Conservation (phyloP, 2,888 invertebrate species). For the Cancer borealis region DNA sequence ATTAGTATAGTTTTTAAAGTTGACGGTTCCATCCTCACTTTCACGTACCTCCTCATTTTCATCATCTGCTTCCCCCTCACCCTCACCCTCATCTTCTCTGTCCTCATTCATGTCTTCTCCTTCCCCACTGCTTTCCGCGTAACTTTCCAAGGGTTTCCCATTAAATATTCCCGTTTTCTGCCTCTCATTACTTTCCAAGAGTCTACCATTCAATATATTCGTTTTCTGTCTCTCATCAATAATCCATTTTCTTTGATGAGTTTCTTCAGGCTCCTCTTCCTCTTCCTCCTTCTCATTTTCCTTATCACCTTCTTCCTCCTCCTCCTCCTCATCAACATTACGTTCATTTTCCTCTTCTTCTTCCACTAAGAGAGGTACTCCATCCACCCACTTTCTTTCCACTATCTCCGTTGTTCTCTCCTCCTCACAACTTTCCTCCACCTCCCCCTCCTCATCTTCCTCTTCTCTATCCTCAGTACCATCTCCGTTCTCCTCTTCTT, state of each 20-base stretch:
- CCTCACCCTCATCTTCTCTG: background rate
- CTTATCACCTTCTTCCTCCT: background rate
- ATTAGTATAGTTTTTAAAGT: background rate
- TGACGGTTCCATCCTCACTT: too few species aligned
- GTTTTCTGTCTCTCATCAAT: background rate
- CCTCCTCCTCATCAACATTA: background rate
- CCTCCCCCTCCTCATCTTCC: background rate
- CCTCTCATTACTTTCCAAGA: background rate
- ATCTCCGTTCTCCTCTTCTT: background rate
- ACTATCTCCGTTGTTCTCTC: background rate
- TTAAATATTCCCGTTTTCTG: background rate
- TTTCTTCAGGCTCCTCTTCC: background rate
- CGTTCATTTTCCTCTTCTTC: background rate
- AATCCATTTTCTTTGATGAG: background rate
- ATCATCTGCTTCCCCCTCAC: background rate
- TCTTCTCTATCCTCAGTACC: background rate
- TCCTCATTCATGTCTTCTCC: background rate
- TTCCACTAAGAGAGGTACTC: background rate
- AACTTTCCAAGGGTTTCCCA: background rate
- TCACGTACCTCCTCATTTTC: background rate
- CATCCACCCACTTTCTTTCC: background rate
- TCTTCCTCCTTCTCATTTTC: background rate
- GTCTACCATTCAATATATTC: background rate
- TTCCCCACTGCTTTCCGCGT: background rate
- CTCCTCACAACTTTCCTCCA: background rate